Evolutionary conservation across 92 coral and sea anemone species (phyloP), one percentile per base, ranked within the genome.

Genomic region (Siderastrea radians): DNA sequence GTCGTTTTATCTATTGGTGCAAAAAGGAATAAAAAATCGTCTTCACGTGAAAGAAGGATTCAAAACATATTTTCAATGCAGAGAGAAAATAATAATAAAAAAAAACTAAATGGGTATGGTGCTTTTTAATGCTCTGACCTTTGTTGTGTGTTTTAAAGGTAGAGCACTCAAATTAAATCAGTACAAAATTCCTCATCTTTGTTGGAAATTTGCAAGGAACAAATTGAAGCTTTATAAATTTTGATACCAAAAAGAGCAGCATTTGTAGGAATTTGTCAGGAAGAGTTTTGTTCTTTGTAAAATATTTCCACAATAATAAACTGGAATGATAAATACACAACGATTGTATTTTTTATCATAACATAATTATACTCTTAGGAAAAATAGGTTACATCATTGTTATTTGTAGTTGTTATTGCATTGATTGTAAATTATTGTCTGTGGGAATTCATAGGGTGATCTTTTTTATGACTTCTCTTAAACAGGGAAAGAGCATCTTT

Each of bases 301-400:
- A 45, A 70, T 54, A 45, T 81, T 54, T 43, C 66, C 75, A 54
- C 67, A 44, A 5, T 68, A 11, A 38, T 68, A 10, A 26, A 38
- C n/a, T 4, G 48, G 16, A 68, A 5, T 15, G 49, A 12, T 38
- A 17, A 47, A 38, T n/a, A 7, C 46, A 68, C n/a, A 52, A 53
- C 68, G 62, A 81, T 68, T 50, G 49, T 81, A 81, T 81, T 81
- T 78, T 26, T 81, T 68, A 81, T 81, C 63, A 45, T 81, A 12
- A 38, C 9, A 51, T 44, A n/a, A 54, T 16, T 79, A 53, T 52
- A 13, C 64, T 14, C 16, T 16, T 1, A 47, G 65, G 73, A 65
- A 19, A 66, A 51, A 49, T 63, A 49, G 43, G 55, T 55, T 54
- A 9, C n/a, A 44, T 13, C 38, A 72, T 49, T 11, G 48, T 49